Conservation (phyloP, 2,113 vertebrate species). For the Nannobrachium achirus region DNA sequence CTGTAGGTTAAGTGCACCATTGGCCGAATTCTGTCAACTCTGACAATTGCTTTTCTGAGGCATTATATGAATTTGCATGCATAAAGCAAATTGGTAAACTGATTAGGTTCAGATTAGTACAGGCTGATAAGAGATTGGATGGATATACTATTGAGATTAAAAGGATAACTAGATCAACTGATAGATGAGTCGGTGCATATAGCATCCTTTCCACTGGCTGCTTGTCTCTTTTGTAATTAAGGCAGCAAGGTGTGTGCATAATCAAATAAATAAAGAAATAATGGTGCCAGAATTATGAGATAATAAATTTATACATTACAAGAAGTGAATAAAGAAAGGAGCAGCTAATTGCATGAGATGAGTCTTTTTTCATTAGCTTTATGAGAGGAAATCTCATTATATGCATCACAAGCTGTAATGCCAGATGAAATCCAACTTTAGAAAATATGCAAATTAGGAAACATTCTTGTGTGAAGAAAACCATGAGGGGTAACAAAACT, state of each 20-base stretch:
- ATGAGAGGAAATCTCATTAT: conserved; percentile 77
- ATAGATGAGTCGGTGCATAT: conserved; percentile 60
- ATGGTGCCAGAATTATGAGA: conserved; percentile 66
- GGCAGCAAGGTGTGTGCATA: conserved; percentile 73
- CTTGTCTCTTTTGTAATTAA: conserved; percentile 76
- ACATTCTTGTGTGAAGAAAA: conserved; percentile 46
- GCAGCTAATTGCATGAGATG: conserved; percentile 75
- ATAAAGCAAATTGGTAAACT: conserved; percentile 71
- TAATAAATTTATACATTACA: conserved; percentile 81
- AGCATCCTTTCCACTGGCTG: conserved; percentile 56
- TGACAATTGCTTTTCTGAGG: conserved; percentile 74
- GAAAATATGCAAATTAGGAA: conserved; percentile 71
- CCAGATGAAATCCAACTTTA: conserved; percentile 63
- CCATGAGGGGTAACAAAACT: conserved; percentile 20
- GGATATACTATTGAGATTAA: conserved; percentile 73
- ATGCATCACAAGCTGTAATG: conserved; percentile 76
- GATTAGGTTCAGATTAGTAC: conserved; percentile 72
- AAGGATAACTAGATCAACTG: conserved; percentile 71
- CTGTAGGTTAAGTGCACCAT: conserved; percentile 64
- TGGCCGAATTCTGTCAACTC: conserved; percentile 72
- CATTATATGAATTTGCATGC: conserved; percentile 52
- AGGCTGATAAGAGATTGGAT: conserved; percentile 68
- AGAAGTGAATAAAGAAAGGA: conserved; percentile 74
- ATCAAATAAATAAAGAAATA: conserved; percentile 77
- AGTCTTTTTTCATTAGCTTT: conserved; percentile 75